Conservation (phyloP, 92 coral and sea anemone species). For the Hydrozoanthus gracilis region DNA sequence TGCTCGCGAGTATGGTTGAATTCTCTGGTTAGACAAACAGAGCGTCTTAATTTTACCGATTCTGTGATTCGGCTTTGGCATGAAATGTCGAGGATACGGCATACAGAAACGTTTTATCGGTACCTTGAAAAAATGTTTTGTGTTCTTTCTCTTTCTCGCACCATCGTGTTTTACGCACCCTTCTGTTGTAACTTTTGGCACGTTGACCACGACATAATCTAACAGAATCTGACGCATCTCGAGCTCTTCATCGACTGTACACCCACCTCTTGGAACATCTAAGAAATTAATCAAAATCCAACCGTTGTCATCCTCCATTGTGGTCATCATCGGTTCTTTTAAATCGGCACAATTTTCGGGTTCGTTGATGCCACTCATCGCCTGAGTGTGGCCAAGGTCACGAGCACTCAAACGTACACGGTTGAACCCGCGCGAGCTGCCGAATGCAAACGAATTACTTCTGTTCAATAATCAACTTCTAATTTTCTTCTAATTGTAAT, state of each 20-base stretch:
- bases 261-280: background rate
- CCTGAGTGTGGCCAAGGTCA: background rate
- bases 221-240: conserved; percentile 5
- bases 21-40: conserved; percentile 10
- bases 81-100: conserved; percentile 4
- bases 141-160: background rate
- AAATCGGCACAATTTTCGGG: background rate
- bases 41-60: conserved; percentile 14
- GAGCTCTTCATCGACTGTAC: background rate
- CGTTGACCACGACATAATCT: conserved; percentile 37
- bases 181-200: background rate
- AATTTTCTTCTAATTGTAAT: conserved; percentile 18
- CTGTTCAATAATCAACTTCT: conserved; percentile 2
- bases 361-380: background rate
- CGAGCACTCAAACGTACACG: background rate
- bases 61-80: conserved; percentile 1
- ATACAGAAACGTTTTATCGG: background rate
- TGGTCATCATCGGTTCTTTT: background rate
- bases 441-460: conserved; percentile 17
- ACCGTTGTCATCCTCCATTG: conserved; percentile 23
- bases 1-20: conserved; percentile 7
- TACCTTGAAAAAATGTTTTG: background rate
- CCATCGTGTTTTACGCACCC: background rate
- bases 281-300: conserved; percentile 22
- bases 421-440: conserved; percentile 33